A percentile compares a stretch with the other conserved stretches of the same genome.
phyloP scores from a whole-genome alignment of 1,140 invertebrate species.

The Ylistrum balloti region DNA sequence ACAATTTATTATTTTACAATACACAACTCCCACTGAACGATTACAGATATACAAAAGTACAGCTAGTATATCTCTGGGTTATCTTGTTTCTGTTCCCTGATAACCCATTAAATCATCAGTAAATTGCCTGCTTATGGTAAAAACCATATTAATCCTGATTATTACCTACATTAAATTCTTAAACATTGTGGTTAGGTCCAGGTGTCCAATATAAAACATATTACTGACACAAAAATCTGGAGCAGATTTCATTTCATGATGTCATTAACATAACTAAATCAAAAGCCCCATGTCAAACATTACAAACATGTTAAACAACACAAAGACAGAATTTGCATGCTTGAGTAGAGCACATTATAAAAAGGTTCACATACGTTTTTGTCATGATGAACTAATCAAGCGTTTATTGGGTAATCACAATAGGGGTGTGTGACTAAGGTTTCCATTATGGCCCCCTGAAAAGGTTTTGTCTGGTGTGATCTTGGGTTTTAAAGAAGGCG shows the following conservation, averaged over 20 bases:
- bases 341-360: neutral
- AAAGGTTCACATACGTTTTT: neutral
- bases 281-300: slow-evolving; percentile 34
- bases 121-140: neutral
- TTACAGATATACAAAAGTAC: neutral
- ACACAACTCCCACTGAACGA: neutral
- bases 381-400: slow-evolving; percentile 38
- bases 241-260: slow-evolving; percentile 1
- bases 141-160: neutral
- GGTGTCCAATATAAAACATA: neutral
- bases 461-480: slow-evolving; percentile 18
- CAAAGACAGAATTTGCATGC: neutral
- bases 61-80: neutral
- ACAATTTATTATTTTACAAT: no score
- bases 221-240: neutral
- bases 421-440: neutral
- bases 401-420: slow-evolving; percentile 17
- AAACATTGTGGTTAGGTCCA: neutral
- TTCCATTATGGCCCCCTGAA: neutral
- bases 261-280: slow-evolving; percentile 40
- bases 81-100: neutral
- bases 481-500: slow-evolving; percentile 23
- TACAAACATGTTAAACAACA: neutral
- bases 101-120: neutral
- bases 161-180: neutral